Percentiles rank a stretch among this genome's conserved stretches.
Evolutionary conservation across 2,113 vertebrate genomes (phyloP).

Genomic region (Coryphaenoides rupestris): DNA sequence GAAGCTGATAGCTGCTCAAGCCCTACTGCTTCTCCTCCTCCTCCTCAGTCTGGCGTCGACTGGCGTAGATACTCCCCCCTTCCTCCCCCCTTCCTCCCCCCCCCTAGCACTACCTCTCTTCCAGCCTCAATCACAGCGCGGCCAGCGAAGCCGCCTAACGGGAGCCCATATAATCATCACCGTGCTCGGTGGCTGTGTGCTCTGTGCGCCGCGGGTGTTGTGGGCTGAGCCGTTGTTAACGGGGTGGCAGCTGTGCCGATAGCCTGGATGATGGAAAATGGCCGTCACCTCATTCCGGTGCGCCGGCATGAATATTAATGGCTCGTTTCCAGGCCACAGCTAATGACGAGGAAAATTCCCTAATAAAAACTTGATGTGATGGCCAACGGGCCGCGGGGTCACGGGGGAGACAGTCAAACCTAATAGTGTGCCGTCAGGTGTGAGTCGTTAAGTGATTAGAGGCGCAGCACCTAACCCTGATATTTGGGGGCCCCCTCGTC

Average conservation of each 20-base stretch:
- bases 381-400: conserved; percentile 76
- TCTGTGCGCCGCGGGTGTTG: no score
- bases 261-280: conserved; percentile 70
- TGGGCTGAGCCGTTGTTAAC: conserved; percentile 53
- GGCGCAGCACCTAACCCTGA: conserved; percentile 67
- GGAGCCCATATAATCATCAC: conserved; percentile 61
- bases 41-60: conserved; percentile 47
- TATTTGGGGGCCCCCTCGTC: conserved; percentile 54
- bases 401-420: conserved; percentile 75
- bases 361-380: conserved; percentile 81
- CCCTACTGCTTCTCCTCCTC: conserved; percentile 29
- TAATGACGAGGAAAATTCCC: conserved; percentile 82
- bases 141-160: conserved; percentile 39
- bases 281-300: conserved; percentile 62
- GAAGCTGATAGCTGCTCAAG: conserved; percentile 60
- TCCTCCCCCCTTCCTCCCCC: conserved; percentile 40
- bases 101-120: no score
- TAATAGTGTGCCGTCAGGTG: conserved; percentile 78
- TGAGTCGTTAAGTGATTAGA: conserved; percentile 76
- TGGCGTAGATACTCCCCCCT: conserved; percentile 38
- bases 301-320: conserved; percentile 77
- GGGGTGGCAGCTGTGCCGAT: conserved; percentile 61
- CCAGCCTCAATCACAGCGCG: conserved; percentile 46
- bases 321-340: conserved; percentile 69
- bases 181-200: conserved; percentile 55